These are phyloP conservation scores for Ceratothoa steindachneri DNA, from an alignment of 2,888 invertebrate species.

Conservation along the genomic window DNA sequence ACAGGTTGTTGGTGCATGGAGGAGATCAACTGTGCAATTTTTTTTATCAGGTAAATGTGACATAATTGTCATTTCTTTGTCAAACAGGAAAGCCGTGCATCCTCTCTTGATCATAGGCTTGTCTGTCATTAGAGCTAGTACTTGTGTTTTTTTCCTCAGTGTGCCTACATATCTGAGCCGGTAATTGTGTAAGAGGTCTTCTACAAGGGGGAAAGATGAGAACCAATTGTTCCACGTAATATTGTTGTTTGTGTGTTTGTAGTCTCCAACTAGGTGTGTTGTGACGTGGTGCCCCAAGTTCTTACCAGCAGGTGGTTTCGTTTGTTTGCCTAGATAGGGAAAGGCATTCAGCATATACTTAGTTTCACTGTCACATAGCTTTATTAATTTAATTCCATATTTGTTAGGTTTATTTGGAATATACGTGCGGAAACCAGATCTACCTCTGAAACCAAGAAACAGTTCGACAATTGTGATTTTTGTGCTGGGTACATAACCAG, in stretches of 20 bases:
- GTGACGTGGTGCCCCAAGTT: background rate
- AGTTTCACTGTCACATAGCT: background rate
- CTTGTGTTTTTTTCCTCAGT: background rate
- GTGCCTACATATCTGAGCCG: background rate
- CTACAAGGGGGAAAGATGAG: background rate
- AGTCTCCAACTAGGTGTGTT: background rate
- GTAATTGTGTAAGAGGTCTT: background rate
- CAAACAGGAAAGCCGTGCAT: no score
- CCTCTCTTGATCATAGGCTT: no score
- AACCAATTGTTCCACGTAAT: background rate
- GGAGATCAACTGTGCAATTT: no score
- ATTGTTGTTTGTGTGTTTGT: no score
- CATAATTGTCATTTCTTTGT: no score
- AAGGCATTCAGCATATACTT: background rate
- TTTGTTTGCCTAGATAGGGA: background rate
- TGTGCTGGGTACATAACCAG: background rate
- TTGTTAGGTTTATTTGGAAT: background rate
- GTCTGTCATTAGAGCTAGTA: no score
- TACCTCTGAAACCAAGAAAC: background rate
- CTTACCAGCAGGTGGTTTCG: no score
- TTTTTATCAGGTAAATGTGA: no score
- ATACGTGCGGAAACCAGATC: background rate
- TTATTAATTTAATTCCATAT: background rate
- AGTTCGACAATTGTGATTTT: background rate
- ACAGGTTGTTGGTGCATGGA: no score